Conservation (phyloP, 2,888 invertebrate species). For the Slavum lentiscoides region DNA sequence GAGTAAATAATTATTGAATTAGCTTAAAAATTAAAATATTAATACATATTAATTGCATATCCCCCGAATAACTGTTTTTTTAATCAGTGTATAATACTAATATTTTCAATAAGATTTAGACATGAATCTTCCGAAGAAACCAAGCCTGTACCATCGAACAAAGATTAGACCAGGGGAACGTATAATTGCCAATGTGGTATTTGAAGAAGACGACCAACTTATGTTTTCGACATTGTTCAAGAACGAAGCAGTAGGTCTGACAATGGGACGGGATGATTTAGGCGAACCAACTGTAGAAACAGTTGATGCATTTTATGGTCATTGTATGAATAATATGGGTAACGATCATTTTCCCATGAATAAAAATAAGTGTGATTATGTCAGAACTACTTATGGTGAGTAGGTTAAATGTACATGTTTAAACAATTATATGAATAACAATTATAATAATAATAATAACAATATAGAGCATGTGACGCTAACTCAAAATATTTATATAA, state of each 20-base stretch:
- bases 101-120: not conserved
- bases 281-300: not conserved
- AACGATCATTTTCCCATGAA: not conserved
- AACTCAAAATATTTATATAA: no score
- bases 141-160: conserved; percentile 7
- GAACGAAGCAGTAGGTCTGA: not conserved
- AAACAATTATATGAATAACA: no score
- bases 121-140: not conserved
- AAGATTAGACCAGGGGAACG: conserved; percentile 27
- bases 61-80: not conserved
- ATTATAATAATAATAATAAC: no score
- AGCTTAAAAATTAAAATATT: no score
- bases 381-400: conserved; percentile 12
- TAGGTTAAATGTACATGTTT: not conserved
- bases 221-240: no score
- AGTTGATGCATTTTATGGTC: not conserved
- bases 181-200: not conserved
- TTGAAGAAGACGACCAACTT: not conserved
- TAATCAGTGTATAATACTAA: not conserved
- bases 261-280: not conserved
- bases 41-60: no score
- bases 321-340: not conserved
- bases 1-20: no score
- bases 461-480: not conserved
- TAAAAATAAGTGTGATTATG: not conserved